These are phyloP conservation scores for Rhincodon typus DNA, from an alignment of 2,797 vertebrate species.

Conservation along the genomic window DNA sequence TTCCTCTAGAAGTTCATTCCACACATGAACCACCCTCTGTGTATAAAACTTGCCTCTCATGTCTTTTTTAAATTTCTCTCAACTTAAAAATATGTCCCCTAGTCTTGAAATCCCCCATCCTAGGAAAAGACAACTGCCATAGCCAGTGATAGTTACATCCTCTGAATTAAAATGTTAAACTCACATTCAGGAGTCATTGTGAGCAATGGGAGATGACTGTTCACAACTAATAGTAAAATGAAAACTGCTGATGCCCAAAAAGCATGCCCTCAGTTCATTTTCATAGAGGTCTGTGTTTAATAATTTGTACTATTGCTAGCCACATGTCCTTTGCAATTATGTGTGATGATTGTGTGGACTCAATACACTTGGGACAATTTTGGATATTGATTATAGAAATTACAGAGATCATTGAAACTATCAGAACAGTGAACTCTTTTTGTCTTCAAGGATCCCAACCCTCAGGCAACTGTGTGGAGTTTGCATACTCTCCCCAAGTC, in stretches of 20 bases:
- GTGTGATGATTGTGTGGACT: not conserved
- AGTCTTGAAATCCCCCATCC: no score
- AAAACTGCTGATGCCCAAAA: not conserved
- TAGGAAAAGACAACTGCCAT: no score
- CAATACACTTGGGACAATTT: not conserved
- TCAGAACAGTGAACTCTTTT: no score
- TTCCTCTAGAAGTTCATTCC: no score
- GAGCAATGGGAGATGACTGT: not conserved
- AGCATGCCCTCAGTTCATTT: not conserved
- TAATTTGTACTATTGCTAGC: not conserved
- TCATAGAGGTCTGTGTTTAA: not conserved
- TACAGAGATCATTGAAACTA: not conserved
- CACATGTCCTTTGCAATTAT: constrained; percentile 44
- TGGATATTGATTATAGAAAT: not conserved
- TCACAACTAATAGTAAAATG: not conserved
- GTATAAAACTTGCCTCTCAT: no score
- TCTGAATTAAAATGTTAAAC: not conserved
- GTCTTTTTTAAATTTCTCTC: no score
- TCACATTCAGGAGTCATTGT: not conserved
- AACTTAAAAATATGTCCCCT: no score
- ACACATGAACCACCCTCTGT: no score
- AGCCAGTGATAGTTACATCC: no score
- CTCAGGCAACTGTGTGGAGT: no score
- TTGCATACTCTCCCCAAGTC: no score
- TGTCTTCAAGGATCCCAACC: no score